Percentiles rank a stretch among this genome's conserved stretches.
Evolutionary conservation across 1,140 invertebrate species (phyloP).

Genomic region (Habropoda laboriosa): DNA sequence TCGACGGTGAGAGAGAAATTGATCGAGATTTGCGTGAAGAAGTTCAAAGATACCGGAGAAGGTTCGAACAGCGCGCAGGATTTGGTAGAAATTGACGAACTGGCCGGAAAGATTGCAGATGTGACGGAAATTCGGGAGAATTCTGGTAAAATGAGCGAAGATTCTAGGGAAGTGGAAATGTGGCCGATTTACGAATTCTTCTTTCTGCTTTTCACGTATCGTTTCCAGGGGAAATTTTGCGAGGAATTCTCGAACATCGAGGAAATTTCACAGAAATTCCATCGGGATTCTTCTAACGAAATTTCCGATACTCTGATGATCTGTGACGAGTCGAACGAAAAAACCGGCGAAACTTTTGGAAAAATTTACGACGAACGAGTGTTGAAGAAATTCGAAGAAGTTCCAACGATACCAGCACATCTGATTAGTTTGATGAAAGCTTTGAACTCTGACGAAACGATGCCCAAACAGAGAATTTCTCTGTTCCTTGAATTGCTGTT

Average conservation of each 20-base stretch:
- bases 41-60: conserved; percentile 54
- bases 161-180: conserved; percentile 61
- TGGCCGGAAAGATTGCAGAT: not conserved
- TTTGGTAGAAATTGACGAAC: conserved; percentile 37
- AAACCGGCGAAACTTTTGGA: not conserved
- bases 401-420: conserved; percentile 73
- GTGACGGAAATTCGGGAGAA: not conserved
- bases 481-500: conserved; percentile 65
- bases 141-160: conserved; percentile 8
- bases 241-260: conserved; percentile 1
- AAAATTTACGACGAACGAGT: not conserved
- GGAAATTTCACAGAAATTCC: not conserved
- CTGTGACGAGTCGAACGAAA: not conserved
- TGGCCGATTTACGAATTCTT: conserved; percentile 80
- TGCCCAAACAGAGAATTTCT: conserved; percentile 13
- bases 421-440: conserved; percentile 67
- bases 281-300: conserved; percentile 13
- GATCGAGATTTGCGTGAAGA: conserved; percentile 7
- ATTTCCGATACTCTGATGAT: conserved; percentile 18
- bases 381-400: not conserved
- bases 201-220: conserved; percentile 65
- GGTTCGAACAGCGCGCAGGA: not conserved
- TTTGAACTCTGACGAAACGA: conserved; percentile 36
- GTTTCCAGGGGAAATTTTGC: conserved; percentile 64
- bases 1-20: conserved; percentile 44